Conservation (phyloP, 2,888 invertebrate genomes). For the Trissolcus brochymenae region DNA sequence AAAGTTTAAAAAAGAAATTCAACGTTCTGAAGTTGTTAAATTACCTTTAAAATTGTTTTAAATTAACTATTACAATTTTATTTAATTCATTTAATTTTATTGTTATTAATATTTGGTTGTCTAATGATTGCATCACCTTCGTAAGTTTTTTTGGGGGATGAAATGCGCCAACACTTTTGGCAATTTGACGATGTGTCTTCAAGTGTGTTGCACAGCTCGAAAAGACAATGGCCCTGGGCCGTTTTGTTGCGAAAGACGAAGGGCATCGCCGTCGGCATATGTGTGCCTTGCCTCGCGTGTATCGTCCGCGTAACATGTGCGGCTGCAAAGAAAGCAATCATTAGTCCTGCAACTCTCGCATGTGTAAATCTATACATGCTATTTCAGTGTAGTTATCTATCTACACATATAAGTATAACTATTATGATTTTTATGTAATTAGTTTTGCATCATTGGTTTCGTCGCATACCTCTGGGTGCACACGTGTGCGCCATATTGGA, state of each 20-base stretch:
- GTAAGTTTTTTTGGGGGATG: conserved; percentile 5
- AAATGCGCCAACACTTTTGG: conserved; percentile 17
- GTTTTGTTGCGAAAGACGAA: conserved; percentile 58
- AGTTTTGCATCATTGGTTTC: conserved; percentile 64
- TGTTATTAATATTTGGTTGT: conserved; percentile 5
- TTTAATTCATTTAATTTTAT: background rate
- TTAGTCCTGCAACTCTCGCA: conserved; percentile 70
- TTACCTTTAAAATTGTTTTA: too few relatives aligned
- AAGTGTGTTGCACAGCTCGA: conserved; percentile 8
- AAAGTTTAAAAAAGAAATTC: too few relatives aligned
- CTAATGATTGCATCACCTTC: conserved; percentile 19
- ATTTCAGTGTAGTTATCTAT: conserved; percentile 52
- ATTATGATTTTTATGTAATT: conserved; percentile 72
- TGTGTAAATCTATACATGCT: conserved; percentile 59
- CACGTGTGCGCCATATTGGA: conserved; percentile 45
- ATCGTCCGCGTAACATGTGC: conserved; percentile 72
- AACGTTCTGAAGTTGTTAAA: too few relatives aligned
- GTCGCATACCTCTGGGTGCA: conserved; percentile 58
- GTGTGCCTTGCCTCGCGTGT: conserved; percentile 70
- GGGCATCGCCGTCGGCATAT: conserved; percentile 70
- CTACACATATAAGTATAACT: conserved; percentile 54
- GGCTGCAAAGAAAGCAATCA: conserved; percentile 71
- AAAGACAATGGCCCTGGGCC: conserved; percentile 61
- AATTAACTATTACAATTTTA: too few relatives aligned
- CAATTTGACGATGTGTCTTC: conserved; percentile 3